Base-by-base conservation (phyloP, 2,797 vertebrate species). In the Cyprinella venusta region DNA sequence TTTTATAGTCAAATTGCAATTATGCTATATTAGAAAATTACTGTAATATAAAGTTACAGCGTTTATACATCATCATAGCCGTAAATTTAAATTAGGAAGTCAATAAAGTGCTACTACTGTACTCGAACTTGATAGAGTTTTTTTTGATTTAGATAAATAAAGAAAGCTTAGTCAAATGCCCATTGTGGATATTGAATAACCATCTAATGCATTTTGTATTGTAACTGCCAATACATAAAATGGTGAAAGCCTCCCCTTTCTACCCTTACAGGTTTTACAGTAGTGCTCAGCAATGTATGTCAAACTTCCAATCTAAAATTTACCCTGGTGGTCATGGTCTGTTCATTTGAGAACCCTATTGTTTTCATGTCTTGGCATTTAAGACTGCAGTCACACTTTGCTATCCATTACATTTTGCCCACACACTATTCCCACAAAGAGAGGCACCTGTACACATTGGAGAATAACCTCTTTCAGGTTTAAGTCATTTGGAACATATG, bases 241-340 rank as follows among this genome's bases (percentile, higher is more conserved):
- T 8, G 10, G 7, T 61, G 12, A 33, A 40, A 59, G 19, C 6
- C 4, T 42, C 13, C 13, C 26, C 33, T 18, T 48, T 30, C 45
- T 63, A 2, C 42, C 30, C 6, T 76, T 48, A 24, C 52, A 19
- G 8, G 1, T n/a, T 21, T 40, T 42, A 19, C 6, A 45, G 5
- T 61, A 21, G 2, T 30, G 52, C 50, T 45, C 12, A 69, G 30
- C 67, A 70, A 59, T 30, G 36, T 50, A 64, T 63, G 56, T 72
- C 54, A 64, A 42, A 71, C 50, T 33, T 71, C 18, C 26, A 71
- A 71, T 36, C 79, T 71, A 71, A 80, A 61, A 68, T 33, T 7
- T 59, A 33, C 9, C 19, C 24, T 56, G 15, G 65, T 30, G 38
- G 5, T 45, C 40, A 33, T 10, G 12, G 26, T 38, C 52, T 26